These are phyloP conservation scores for Octopus sinensis DNA, from an alignment of 1,140 invertebrate genomes.

Conservation along the genomic window DNA sequence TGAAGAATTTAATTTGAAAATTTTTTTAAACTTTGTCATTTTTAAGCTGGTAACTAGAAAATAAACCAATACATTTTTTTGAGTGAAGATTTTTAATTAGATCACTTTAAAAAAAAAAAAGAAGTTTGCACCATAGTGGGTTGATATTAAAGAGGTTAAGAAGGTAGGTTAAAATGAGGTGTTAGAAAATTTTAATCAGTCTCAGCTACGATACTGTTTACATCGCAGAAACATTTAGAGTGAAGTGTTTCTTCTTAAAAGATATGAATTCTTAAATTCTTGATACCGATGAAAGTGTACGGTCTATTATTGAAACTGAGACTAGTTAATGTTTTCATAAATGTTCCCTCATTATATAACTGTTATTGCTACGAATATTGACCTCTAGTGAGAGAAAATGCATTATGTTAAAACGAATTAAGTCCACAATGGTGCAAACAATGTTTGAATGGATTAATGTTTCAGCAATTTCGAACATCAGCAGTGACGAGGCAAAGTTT, in stretches of 20 bases:
- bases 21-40: too few species aligned
- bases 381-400: background rate
- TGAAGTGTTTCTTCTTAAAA: slow-evolving; percentile 8
- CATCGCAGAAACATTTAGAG: background rate
- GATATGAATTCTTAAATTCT: background rate
- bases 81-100: too few species aligned
- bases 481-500: slow-evolving; percentile 4
- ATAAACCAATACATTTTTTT: too few species aligned
- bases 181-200: background rate
- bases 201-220: background rate
- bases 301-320: background rate
- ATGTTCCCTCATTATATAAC: background rate
- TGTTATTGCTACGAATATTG: background rate
- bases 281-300: background rate
- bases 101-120: too few species aligned
- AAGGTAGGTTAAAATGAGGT: background rate
- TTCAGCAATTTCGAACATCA: slow-evolving; percentile 4
- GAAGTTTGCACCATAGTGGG: too few species aligned
- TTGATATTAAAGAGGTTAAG: too few species aligned
- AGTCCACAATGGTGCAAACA: slow-evolving; percentile 7
- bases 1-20: too few species aligned
- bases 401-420: background rate
- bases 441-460: slow-evolving; percentile 4
- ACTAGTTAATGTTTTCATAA: slow-evolving; percentile 1
- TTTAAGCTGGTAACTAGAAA: too few species aligned